Conservation (phyloP, 2,113 vertebrate species). For the Ceuthmochares aereus region DNA sequence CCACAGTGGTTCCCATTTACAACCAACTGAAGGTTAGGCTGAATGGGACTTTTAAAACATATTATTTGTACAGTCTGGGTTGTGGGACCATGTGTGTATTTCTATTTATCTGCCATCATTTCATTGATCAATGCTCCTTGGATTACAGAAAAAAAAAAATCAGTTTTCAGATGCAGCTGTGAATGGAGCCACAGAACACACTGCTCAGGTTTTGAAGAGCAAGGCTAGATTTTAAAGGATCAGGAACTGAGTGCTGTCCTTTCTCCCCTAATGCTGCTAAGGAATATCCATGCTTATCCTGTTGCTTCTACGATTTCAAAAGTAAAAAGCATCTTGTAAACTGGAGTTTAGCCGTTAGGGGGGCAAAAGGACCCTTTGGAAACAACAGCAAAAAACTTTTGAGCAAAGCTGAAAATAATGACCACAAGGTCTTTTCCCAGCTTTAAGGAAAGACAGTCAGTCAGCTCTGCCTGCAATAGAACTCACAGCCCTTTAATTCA, state of each 20-base stretch:
- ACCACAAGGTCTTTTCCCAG: background rate
- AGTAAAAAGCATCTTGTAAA: background rate
- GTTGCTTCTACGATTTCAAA: background rate
- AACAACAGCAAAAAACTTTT: background rate
- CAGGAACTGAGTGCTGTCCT: background rate
- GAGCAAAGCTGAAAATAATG: background rate
- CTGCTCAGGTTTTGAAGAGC: background rate
- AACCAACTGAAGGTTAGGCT: background rate
- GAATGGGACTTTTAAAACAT: background rate
- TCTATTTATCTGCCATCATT: background rate
- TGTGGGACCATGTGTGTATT: background rate
- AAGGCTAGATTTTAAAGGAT: background rate
- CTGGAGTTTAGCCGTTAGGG: background rate
- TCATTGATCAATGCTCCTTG: background rate
- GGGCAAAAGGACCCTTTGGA: background rate
- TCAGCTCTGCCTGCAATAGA: background rate
- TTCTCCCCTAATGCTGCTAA: rapidly evolving
- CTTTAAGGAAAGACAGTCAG: background rate
- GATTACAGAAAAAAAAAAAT: background rate
- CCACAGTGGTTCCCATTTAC: background rate
- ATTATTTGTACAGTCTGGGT: background rate
- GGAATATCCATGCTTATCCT: background rate
- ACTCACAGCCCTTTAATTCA: background rate
- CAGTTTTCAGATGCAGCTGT: background rate
- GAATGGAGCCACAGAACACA: rapidly evolving